A percentile compares a stretch with the other conserved stretches of the same genome.
phyloP scores from a whole-genome alignment of 1,140 invertebrate genomes.

The Patella vulgata region DNA sequence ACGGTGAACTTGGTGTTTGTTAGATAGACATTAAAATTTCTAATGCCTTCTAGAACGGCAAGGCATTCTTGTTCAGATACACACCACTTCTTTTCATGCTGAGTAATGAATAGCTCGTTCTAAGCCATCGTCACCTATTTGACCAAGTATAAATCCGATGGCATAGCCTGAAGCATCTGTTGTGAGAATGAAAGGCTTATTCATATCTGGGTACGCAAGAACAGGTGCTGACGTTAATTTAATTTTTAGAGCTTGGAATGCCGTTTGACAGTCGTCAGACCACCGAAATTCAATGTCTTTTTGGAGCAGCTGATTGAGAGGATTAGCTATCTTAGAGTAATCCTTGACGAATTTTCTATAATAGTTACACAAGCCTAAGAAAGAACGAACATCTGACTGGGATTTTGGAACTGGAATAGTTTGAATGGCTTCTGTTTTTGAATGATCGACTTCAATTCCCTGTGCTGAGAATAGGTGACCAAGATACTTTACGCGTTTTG shows the following conservation, averaged over 20 bases:
- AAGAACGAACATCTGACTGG: conserved; percentile 17
- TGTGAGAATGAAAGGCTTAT: conserved; percentile 10
- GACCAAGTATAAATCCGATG: conserved; percentile 18
- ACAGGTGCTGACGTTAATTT: no score
- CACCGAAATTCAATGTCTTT: conserved; percentile 27
- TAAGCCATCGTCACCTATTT: conserved; percentile 7
- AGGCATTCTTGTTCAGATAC: conserved; percentile 25
- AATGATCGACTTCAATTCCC: conserved; percentile 14
- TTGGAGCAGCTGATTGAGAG: conserved; percentile 7
- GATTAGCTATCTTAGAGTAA: conserved; percentile 19
- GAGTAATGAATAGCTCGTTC: conserved; percentile 12
- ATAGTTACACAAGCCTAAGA: conserved; percentile 30
- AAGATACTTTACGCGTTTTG: conserved; percentile 17
- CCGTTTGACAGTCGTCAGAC: conserved; percentile 17
- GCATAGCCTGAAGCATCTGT: conserved; percentile 22
- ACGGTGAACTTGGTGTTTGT: conserved; percentile 15
- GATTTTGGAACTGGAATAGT: no score
- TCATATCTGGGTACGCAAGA: no score
- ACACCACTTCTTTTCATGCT: conserved; percentile 18
- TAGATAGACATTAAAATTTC: conserved; percentile 21
- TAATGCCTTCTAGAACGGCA: conserved; percentile 26
- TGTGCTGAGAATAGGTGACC: conserved; percentile 27
- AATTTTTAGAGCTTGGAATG: conserved; percentile 26
- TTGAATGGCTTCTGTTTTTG: no score
- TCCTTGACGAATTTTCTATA: conserved; percentile 32